A percentile compares a stretch with the other conserved stretches of the same genome.
Conservation (phyloP, 2,113 vertebrate genomes). For the Phalacrocorax carbo region DNA sequence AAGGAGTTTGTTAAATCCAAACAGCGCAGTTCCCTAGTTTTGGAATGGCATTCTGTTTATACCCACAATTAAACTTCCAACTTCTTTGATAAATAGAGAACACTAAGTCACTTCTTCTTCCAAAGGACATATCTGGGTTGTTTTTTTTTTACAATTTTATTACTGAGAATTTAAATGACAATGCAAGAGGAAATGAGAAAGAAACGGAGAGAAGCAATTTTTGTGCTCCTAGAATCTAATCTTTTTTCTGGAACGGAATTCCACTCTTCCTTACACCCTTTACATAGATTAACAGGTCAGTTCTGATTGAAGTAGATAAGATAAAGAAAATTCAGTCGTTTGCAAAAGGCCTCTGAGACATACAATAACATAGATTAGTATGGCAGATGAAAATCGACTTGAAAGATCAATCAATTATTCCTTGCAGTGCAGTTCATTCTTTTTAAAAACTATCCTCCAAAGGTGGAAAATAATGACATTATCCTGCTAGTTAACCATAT, state of each 20-base stretch:
- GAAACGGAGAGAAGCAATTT: background rate
- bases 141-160: background rate
- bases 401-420: background rate
- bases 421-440: background rate
- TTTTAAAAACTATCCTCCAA: background rate
- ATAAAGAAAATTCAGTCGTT: background rate
- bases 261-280: background rate
- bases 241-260: background rate
- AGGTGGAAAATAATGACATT: background rate
- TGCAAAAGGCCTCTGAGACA: background rate
- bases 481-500: background rate
- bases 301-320: background rate
- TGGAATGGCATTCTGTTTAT: background rate
- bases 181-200: background rate
- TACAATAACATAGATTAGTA: background rate
- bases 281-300: background rate
- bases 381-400: background rate
- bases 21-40: background rate
- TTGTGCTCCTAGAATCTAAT: background rate
- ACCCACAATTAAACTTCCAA: background rate
- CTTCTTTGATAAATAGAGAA: background rate
- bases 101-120: background rate
- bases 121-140: background rate
- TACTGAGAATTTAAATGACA: background rate
- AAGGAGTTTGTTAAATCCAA: background rate